Evolutionary conservation across 2,113 vertebrate genomes (phyloP).

Genomic region (Herpetotheres cachinnans): DNA sequence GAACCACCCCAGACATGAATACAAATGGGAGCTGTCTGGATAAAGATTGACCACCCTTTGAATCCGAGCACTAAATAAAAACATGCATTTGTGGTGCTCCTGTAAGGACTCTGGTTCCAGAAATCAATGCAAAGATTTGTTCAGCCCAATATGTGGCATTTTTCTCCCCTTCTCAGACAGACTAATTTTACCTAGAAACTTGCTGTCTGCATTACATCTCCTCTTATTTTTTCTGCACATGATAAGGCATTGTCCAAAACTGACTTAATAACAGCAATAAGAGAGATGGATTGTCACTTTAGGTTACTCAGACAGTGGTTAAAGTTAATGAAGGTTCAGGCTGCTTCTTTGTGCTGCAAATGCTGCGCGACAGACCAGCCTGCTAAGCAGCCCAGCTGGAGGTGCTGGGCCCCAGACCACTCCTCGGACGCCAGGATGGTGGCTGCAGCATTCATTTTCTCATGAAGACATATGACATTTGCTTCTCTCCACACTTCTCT

Average conservation of each 20-base stretch:
- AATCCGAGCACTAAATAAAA: neutral
- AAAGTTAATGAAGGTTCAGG: neutral
- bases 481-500: neutral
- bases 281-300: neutral
- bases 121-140: slow-evolving; percentile 34
- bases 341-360: neutral
- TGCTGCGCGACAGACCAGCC: neutral
- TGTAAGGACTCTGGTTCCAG: slow-evolving; percentile 1
- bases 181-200: neutral
- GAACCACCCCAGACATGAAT: neutral
- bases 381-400: neutral
- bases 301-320: neutral
- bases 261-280: neutral
- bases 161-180: neutral
- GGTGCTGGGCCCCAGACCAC: neutral
- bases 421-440: neutral
- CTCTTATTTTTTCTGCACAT: neutral
- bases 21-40: neutral
- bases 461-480: neutral
- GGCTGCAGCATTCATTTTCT: neutral
- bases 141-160: neutral
- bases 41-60: neutral
- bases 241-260: neutral
- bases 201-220: neutral
- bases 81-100: neutral